A percentile compares a stretch with the other conserved stretches of the same genome.
Conservation (phyloP, 2,888 invertebrate genomes). For the Drosophila colorata region DNA sequence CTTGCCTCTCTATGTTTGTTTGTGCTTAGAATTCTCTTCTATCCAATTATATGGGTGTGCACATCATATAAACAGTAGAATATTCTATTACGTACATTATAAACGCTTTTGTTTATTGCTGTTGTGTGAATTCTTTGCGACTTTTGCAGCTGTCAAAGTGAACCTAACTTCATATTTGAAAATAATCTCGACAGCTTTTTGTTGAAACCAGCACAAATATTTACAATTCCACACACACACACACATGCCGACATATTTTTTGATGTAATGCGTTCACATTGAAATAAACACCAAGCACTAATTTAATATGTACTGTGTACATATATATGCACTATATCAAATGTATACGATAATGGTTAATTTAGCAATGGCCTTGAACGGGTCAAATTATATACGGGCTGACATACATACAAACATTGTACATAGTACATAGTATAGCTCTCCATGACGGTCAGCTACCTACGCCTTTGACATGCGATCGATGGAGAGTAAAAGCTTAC, state of each 20-base stretch:
- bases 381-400: slow-evolving; percentile 8
- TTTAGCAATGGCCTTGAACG: slow-evolving; percentile 7
- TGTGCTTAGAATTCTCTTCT: slow-evolving; percentile 12
- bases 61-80: slow-evolving; percentile 1
- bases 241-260: neutral
- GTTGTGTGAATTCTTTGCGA: slow-evolving; percentile 15
- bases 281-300: neutral
- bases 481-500: slow-evolving; percentile 9
- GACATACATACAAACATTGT: neutral
- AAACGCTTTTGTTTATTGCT: slow-evolving; percentile 32
- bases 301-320: neutral
- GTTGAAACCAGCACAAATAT: slow-evolving; percentile 4
- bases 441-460: slow-evolving; percentile 4
- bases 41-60: slow-evolving; percentile 10
- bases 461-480: slow-evolving; percentile 24
- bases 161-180: slow-evolving; percentile 11
- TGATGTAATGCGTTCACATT: neutral
- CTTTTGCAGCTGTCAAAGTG: slow-evolving; percentile 33
- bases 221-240: slow-evolving; percentile 7
- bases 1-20: slow-evolving; percentile 4
- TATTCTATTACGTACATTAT: slow-evolving; percentile 20
- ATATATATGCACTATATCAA: neutral
- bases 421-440: neutral
- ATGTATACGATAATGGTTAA: neutral
- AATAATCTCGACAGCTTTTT: slow-evolving; percentile 13